phyloP scores from a whole-genome alignment of 2,797 vertebrate species.

The Thripadectes ignobilis region DNA sequence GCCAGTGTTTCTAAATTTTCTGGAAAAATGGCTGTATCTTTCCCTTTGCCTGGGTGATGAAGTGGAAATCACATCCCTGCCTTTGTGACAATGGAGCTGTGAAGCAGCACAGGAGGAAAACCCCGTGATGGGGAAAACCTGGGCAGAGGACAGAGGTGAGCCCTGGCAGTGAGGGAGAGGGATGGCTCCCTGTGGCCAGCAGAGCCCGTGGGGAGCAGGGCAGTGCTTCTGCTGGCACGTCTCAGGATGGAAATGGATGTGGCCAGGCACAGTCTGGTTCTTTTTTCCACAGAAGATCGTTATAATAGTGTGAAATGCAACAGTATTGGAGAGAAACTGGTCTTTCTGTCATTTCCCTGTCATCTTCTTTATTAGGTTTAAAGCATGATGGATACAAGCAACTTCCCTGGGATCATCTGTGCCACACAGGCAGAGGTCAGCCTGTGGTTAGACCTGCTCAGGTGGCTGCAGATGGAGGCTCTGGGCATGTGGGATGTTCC shows the following conservation, averaged over 20 bases:
- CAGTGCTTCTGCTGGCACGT: accelerated
- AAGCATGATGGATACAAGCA: neutral
- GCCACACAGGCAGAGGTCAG: neutral
- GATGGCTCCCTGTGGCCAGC: accelerated
- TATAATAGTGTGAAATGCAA: neutral
- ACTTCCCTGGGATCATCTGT: neutral
- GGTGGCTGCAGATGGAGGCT: accelerated
- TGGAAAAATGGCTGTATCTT: accelerated
- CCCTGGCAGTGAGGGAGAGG: neutral
- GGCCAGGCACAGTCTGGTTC: neutral
- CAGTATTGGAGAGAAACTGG: neutral
- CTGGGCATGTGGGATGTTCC: accelerated
- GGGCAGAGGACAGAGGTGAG: accelerated
- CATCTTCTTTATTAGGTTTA: neutral
- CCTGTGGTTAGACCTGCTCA: accelerated
- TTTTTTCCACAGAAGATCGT: neutral
- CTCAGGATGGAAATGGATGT: neutral
- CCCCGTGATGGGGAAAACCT: accelerated
- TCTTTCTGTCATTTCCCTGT: neutral
- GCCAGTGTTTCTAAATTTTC: neutral
- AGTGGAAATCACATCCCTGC: accelerated
- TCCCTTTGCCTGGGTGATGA: neutral
- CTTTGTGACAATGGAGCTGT: neutral
- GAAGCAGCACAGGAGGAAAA: neutral
- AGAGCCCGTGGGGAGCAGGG: neutral